Percentiles rank a stretch among this genome's conserved stretches.
These are phyloP conservation scores for Zaprionus capensis DNA, from an alignment of 1,140 invertebrate species.

Conservation along the genomic window DNA sequence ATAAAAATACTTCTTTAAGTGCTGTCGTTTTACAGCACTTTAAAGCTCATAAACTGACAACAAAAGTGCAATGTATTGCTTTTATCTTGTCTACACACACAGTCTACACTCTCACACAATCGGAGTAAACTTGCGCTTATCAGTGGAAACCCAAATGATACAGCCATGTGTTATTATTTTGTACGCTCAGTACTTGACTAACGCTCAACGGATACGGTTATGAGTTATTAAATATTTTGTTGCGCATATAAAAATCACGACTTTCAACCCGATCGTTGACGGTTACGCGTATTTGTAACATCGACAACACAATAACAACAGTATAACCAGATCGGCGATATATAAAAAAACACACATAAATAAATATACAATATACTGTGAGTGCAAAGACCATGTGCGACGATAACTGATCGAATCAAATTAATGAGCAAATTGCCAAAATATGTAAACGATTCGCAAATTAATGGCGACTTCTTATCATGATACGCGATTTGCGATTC, in stretches of 20 bases:
- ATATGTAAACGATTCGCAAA: constrained; percentile 68
- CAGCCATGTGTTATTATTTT: constrained; percentile 52
- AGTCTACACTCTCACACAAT: constrained; percentile 1
- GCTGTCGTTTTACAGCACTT: constrained; percentile 24
- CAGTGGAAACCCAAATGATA: constrained; percentile 40
- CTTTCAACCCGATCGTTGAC: constrained; percentile 5
- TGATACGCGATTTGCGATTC: constrained; percentile 18
- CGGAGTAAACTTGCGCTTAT: constrained; percentile 69
- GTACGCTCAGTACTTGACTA: constrained; percentile 65
- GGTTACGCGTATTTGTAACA: constrained; percentile 28
- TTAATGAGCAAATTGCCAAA: constrained; percentile 67
- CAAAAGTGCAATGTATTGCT: constrained; percentile 31
- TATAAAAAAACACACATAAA: constrained; percentile 6
- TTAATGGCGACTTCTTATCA: constrained; percentile 52
- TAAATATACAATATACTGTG: constrained; percentile 40
- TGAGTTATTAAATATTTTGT: constrained; percentile 34
- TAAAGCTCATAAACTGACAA: constrained; percentile 13
- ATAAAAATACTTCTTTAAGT: neutral
- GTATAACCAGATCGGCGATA: neutral
- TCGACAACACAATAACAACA: constrained; percentile 16
- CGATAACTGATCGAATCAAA: constrained; percentile 17
- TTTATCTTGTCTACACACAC: constrained; percentile 49
- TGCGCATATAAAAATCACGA: constrained; percentile 29
- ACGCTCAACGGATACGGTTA: constrained; percentile 72
- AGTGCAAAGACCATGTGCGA: constrained; percentile 33